Evolutionary conservation across 2,797 vertebrate species (phyloP), one percentile per base, ranked within the genome.

Genomic region (Novumbra hubbsi): DNA sequence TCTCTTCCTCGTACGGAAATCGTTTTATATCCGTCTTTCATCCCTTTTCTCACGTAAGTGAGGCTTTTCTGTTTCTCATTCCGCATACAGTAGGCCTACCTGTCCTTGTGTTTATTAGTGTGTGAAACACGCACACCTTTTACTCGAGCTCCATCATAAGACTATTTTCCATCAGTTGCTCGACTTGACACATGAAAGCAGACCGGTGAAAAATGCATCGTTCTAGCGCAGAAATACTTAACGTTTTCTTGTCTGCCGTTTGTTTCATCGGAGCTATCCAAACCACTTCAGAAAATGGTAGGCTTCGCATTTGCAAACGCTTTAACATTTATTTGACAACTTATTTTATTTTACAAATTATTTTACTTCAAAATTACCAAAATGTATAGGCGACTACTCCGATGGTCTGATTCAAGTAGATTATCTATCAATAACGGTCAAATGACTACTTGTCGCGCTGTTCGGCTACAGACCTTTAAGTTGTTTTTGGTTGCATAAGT

Each of bases 251-350:
- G 4, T 69, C 28, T 24, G 14, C 45, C 2, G 3, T 11, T 30
- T 30, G 49, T 70, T 27, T 28, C 68, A 70, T 17, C 68, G 68
- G 41, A 49, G 14, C 68, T 49, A 17, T 52, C 14, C 24, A 69
- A 69, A 48, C 7, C 48, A 52, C 24, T 30, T 30, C 68, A 55
- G 68, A 28, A 70, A 70, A 50, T 30, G 49, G 68, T 49, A 50
- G 27, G 48, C 45, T 11, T 1, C 41, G 41, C 34, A 14, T 69
- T 49, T 2, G 5, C 30, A 69, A 24, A 38, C 1, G 14, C 6
- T 69, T 69, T 49, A 19, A 66, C 16, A 16, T 15, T 68, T 17
- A 48, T n/a, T n/a, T n/a, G n/a, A n/a, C n/a, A n/a, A n/a, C n/a
- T n/a, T n/a, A n/a, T n/a, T n/a, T n/a, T n/a, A n/a, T n/a, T n/a